These are phyloP conservation scores for Notiomystis cincta DNA, from an alignment of 2,113 vertebrate species.

Conservation along the genomic window DNA sequence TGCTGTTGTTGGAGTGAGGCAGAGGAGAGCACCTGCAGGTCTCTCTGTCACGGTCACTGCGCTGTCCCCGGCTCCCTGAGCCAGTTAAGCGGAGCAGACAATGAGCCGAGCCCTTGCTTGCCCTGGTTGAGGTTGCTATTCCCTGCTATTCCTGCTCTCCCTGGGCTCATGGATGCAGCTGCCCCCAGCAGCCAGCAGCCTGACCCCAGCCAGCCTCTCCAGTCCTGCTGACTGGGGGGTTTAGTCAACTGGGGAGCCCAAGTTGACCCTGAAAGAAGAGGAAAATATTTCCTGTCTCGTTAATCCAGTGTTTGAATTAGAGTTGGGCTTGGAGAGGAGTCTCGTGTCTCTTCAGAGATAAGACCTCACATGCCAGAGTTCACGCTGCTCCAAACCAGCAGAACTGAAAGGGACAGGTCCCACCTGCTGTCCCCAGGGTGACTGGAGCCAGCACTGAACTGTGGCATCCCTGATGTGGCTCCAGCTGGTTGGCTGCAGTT, in stretches of 20 bases:
- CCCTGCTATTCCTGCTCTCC: neutral
- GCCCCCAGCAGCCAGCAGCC: neutral
- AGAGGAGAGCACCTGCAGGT: neutral
- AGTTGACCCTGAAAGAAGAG: neutral
- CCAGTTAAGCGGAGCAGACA: neutral
- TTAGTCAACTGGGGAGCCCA: neutral
- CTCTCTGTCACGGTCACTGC: neutral
- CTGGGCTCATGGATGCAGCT: neutral
- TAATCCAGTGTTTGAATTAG: conserved; percentile 32
- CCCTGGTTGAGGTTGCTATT: neutral
- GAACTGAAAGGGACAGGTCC: neutral
- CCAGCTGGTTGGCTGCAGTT: neutral
- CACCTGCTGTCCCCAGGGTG: neutral
- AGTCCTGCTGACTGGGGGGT: neutral
- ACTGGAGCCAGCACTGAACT: neutral
- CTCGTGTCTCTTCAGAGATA: neutral
- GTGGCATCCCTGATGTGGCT: neutral
- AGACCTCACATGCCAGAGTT: neutral
- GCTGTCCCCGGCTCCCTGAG: neutral
- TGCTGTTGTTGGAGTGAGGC: neutral
- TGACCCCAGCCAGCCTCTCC: neutral
- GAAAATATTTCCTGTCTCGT: neutral
- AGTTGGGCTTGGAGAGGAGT: neutral
- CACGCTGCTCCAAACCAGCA: neutral
- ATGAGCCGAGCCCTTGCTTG: neutral